Percentiles rank a stretch among this genome's conserved stretches.
Conservation (phyloP, 2,888 invertebrate genomes). For the Agrochola circellaris region DNA sequence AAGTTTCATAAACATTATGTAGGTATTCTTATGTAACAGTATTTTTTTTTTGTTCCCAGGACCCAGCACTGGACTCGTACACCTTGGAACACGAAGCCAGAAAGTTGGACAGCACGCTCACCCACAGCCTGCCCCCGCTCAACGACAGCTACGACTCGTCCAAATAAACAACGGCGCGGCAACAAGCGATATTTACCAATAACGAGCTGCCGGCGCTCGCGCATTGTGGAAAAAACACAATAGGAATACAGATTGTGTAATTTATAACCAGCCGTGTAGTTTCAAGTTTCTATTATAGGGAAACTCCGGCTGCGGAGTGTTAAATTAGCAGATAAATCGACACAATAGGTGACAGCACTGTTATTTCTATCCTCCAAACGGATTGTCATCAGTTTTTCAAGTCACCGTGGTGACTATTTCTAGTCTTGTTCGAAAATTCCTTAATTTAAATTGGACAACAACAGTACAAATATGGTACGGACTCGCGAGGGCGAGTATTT, state of each 20-base stretch:
- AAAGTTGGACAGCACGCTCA: constrained; percentile 92
- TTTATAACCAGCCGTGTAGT: constrained; percentile 64
- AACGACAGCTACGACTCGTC: constrained; percentile 89
- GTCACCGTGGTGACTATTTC: constrained; percentile 53
- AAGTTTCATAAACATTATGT: neutral
- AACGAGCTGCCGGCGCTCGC: constrained; percentile 41
- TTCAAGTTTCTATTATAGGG: constrained; percentile 58
- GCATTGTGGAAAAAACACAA: constrained; percentile 62
- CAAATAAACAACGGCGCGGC: constrained; percentile 75
- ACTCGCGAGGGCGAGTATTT: constrained; percentile 59
- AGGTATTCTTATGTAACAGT: neutral
- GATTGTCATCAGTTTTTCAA: constrained; percentile 42
- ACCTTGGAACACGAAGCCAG: constrained; percentile 97
- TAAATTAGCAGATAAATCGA: constrained; percentile 59
- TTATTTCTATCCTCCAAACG: constrained; percentile 55
- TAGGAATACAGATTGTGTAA: constrained; percentile 65
- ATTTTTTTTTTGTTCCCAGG: constrained; percentile 86
- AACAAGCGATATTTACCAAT: constrained; percentile 62
- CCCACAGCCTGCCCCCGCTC: constrained; percentile 91
- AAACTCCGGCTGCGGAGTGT: constrained; percentile 52
- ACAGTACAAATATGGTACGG: constrained; percentile 61
- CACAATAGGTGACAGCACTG: constrained; percentile 57
- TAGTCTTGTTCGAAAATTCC: constrained; percentile 52
- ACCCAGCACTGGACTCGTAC: constrained; percentile 96
- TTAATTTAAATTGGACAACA: constrained; percentile 57